Base-by-base conservation (phyloP, 2,797 vertebrate genomes). In the Syndactyla subalaris region DNA sequence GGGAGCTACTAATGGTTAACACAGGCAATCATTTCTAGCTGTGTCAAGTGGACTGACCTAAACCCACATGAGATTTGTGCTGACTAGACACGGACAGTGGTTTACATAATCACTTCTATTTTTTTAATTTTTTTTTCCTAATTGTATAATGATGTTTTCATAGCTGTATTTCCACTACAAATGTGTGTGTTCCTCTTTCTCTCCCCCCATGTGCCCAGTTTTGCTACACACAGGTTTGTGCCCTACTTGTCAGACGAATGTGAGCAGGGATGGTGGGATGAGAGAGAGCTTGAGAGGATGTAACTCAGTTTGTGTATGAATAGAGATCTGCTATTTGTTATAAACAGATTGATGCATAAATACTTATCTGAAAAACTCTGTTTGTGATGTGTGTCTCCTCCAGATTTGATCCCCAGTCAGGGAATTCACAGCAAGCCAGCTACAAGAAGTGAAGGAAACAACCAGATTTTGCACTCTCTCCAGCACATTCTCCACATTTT, bases 1-100 rank as follows among this genome's bases (percentile, higher is more conserved):
- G 61, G 46, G 65, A 74, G 27, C 54, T 79, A 16, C 88, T 92
- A 92, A 96, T 93, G 51, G 82, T 94, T 97, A 95, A 95, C 95
- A n/a, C 26, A 65, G 82, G 32, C 62, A 84, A 45, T 91, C 46
- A 54, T 83, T 85, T 88, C 68, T 85, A 32, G 65, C 88, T 87
- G 65, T 91, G 86, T 83, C 88, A 57, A 87, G 63, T 0, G 1
- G 46, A 65, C 68, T 58, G 75, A 77, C 75, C 92, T 91, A 85
- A 95, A 63, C 74, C 67, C 65, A 36, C 71, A 45, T 0, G 32
- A 68, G 68, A 68, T 91, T 96, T 95, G 76, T 94, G 92, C 96
- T 97, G 96, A 95, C 68, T 79, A 81, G 85, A 88, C 75, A 82
- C 63, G 29, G 65, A 75, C 57, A 48, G n/a, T 0, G 0, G 45